Conservation (phyloP, 2,888 invertebrate genomes). For the Neuroscelio doddi region DNA sequence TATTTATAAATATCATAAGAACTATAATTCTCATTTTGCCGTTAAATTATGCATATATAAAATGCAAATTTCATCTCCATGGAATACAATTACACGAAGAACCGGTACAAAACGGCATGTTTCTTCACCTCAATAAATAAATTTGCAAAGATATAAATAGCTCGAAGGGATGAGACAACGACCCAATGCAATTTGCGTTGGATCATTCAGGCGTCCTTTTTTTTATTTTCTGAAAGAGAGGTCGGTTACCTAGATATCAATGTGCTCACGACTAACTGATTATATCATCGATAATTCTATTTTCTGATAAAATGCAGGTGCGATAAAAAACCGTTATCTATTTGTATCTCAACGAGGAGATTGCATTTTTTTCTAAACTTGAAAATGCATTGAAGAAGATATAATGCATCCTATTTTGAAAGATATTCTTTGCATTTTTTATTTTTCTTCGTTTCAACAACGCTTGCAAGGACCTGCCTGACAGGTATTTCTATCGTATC, state of each 20-base stretch:
- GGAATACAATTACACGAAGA: constrained; percentile 26
- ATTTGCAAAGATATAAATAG: constrained; percentile 14
- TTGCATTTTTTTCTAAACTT: constrained; percentile 5
- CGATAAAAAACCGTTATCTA: constrained; percentile 31
- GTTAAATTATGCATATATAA: constrained; percentile 27
- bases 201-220: neutral
- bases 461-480: constrained; percentile 48
- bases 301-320: constrained; percentile 14
- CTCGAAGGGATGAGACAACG: neutral
- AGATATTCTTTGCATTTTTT: constrained; percentile 29
- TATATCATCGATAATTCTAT: constrained; percentile 18
- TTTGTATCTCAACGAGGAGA: constrained; percentile 23
- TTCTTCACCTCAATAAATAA: constrained; percentile 16
- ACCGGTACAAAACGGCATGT: constrained; percentile 16
- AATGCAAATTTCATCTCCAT: constrained; percentile 24
- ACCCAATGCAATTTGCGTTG: constrained; percentile 3
- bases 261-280: constrained; percentile 7
- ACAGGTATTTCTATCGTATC: constrained; percentile 46
- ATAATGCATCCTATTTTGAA: constrained; percentile 41
- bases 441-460: constrained; percentile 41
- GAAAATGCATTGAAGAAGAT: constrained; percentile 2
- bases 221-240: constrained; percentile 8
- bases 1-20: constrained; percentile 3
- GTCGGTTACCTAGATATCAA: constrained; percentile 10
- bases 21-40: constrained; percentile 14